Conservation (phyloP, 2,888 invertebrate species). For the Drosophila paracracens region DNA sequence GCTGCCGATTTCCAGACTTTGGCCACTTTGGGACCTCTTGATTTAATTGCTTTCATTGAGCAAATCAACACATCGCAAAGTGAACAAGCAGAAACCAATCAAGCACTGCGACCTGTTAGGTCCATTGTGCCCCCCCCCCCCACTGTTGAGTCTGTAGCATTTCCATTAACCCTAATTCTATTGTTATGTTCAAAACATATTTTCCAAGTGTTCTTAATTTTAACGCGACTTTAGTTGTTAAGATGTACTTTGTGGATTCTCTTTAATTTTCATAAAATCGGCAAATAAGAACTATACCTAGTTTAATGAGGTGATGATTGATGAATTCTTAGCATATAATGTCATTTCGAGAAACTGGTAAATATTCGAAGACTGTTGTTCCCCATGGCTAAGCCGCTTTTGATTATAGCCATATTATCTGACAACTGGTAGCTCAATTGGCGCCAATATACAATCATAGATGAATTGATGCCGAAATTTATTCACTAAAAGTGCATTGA, state of each 20-base stretch:
- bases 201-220: background rate
- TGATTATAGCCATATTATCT: background rate
- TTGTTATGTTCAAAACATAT: background rate
- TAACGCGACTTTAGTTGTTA: background rate
- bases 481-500: background rate
- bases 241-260: background rate
- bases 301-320: background rate
- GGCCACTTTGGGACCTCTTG: slow-evolving; percentile 57
- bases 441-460: background rate
- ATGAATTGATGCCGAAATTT: background rate
- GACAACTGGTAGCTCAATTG: background rate
- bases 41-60: slow-evolving; percentile 78
- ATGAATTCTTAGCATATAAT: background rate
- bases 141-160: background rate
- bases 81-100: slow-evolving; percentile 30
- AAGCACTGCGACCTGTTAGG: background rate
- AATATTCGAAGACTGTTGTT: background rate
- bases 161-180: background rate
- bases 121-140: background rate
- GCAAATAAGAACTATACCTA: background rate
- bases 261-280: background rate
- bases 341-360: background rate
- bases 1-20: slow-evolving; percentile 29
- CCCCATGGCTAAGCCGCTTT: background rate
- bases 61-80: slow-evolving; percentile 61